Conservation (phyloP, 2,113 vertebrate species). For the Acanthochromis polyacanthus region DNA sequence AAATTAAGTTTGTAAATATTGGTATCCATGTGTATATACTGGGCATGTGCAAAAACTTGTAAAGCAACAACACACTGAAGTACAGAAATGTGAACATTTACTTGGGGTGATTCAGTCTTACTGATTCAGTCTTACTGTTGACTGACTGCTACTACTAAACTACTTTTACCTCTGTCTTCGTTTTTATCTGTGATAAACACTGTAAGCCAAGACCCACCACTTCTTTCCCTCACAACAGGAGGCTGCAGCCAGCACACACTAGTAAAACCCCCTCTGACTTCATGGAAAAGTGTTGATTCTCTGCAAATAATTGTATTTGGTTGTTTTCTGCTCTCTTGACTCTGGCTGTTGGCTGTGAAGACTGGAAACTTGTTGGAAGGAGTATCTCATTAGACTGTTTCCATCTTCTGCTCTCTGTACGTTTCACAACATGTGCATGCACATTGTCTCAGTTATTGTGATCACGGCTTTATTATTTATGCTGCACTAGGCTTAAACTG, state of each 20-base stretch:
- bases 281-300: conserved; percentile 62
- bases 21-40: too few relatives aligned
- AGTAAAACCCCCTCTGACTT: conserved; percentile 45
- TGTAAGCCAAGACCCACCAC: background rate
- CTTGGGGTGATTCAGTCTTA: too few relatives aligned
- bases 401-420: conserved; percentile 34
- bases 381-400: conserved; percentile 55
- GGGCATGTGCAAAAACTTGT: too few relatives aligned
- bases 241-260: conserved; percentile 32
- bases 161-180: too few relatives aligned
- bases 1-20: too few relatives aligned
- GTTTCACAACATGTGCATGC: conserved; percentile 25
- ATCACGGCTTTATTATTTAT: background rate
- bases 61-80: too few relatives aligned
- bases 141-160: too few relatives aligned
- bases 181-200: conserved; percentile 11
- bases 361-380: conserved; percentile 66
- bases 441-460: conserved; percentile 25
- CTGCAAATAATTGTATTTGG: conserved; percentile 51
- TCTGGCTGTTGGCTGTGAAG: conserved; percentile 45
- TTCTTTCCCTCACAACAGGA: conserved; percentile 15
- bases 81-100: too few relatives aligned
- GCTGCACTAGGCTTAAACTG: background rate
- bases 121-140: too few relatives aligned
- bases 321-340: conserved; percentile 60